These are phyloP conservation scores for Himantopus leucocephalus DNA, from an alignment of 2,113 vertebrate genomes.

Conservation along the genomic window DNA sequence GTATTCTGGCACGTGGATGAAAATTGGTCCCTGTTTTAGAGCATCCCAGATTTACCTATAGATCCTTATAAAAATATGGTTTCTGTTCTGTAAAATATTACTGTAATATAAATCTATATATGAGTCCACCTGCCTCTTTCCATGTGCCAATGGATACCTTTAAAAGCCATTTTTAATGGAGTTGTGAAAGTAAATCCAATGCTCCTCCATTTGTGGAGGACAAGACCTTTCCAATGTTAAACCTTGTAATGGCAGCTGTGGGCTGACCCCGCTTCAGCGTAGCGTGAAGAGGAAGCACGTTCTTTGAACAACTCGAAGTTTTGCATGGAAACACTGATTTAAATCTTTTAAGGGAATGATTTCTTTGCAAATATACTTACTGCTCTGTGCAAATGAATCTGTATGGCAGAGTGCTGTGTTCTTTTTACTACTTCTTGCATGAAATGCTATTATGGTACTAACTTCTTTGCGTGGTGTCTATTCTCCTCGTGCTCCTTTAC, in stretches of 20 bases:
- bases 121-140: background rate
- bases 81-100: background rate
- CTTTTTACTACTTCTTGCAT: background rate
- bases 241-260: background rate
- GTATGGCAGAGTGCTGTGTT: background rate
- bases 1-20: background rate
- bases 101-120: background rate
- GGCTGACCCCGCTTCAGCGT: fast-evolving
- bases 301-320: background rate
- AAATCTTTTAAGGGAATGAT: background rate
- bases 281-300: background rate
- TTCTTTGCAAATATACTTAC: background rate
- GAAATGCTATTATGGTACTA: background rate
- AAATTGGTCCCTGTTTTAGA: background rate
- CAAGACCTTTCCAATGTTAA: background rate
- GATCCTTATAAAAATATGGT: fast-evolving
- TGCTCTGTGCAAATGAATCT: background rate
- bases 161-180: background rate
- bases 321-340: background rate
- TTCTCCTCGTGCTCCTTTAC: background rate
- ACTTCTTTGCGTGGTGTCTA: background rate
- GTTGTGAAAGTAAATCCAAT: background rate
- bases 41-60: background rate
- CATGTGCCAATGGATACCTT: background rate
- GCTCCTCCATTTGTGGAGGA: background rate